phyloP scores from a whole-genome alignment of 2,797 vertebrate genomes.

The Fistularia tabacaria region DNA sequence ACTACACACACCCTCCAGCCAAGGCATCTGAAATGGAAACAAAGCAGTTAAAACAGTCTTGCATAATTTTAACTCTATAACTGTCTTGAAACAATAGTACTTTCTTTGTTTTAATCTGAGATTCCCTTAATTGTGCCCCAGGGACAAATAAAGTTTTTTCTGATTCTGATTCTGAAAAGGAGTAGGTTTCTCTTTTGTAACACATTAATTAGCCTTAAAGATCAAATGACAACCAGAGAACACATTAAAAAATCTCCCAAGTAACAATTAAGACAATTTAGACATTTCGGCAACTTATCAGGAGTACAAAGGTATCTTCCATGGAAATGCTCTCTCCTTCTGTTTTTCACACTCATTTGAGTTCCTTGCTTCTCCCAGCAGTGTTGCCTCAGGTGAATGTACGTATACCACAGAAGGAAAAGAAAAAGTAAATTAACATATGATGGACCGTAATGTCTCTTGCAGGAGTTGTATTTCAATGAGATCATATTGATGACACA shows the following conservation, averaged over 20 bases:
- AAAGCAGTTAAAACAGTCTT: neutral
- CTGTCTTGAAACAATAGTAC: neutral
- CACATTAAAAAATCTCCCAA: no score
- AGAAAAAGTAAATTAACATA: constrained; percentile 22
- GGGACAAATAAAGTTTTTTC: no score
- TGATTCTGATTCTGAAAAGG: no score
- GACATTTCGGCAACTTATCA: no score
- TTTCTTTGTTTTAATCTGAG: constrained; percentile 6
- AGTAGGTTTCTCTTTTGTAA: constrained; percentile 13
- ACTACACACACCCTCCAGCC: constrained; percentile 33
- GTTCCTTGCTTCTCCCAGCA: constrained; percentile 3
- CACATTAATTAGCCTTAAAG: constrained; percentile 48
- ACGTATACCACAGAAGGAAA: constrained; percentile 1
- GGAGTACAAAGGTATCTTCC: constrained; percentile 26
- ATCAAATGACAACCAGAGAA: no score
- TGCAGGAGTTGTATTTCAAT: constrained; percentile 3
- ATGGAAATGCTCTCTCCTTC: constrained; percentile 30
- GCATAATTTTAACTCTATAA: neutral
- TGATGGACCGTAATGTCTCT: constrained; percentile 5
- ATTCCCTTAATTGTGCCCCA: no score
- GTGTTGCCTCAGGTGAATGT: no score
- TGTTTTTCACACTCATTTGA: constrained; percentile 29
- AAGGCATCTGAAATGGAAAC: constrained; percentile 26
- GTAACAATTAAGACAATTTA: no score
- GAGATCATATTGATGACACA: constrained; percentile 7